Percentiles rank a stretch among this genome's conserved stretches.
Conservation (phyloP, 35 echinoderm and acorn worm genomes). For the Nesometra sesokonis region DNA sequence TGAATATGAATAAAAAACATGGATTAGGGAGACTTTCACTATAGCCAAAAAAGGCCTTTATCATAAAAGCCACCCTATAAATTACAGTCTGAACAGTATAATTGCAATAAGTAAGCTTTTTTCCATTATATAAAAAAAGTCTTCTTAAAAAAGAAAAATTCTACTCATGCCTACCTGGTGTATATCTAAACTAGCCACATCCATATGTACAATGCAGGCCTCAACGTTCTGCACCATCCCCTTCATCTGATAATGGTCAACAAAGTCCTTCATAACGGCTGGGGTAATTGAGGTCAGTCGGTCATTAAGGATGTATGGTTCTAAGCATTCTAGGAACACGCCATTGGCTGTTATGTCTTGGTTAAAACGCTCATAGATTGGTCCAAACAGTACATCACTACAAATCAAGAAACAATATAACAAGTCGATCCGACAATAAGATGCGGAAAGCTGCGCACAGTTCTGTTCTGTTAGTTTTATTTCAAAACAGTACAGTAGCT, state of each 20-base stretch:
- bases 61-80: too few species aligned
- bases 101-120: too few species aligned
- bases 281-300: constrained; percentile 71
- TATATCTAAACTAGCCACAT: constrained; percentile 89
- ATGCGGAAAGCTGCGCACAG: too few species aligned
- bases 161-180: constrained; percentile 54
- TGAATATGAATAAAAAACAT: too few species aligned
- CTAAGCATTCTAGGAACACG: constrained; percentile 84
- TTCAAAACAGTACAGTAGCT: too few species aligned
- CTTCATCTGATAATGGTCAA: constrained; percentile 77
- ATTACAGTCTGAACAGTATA: too few species aligned
- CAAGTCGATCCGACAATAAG: too few species aligned
- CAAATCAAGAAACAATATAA: neutral
- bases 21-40: too few species aligned
- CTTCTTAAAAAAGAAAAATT: too few species aligned
- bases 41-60: too few species aligned
- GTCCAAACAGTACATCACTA: constrained; percentile 82
- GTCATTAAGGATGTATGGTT: constrained; percentile 94
- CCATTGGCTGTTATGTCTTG: constrained; percentile 82
- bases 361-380: constrained; percentile 75
- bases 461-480: too few species aligned
- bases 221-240: constrained; percentile 85
- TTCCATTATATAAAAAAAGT: too few species aligned
- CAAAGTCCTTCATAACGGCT: constrained; percentile 79
- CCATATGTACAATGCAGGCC: constrained; percentile 94